These are phyloP conservation scores for Vanacampus margaritifer DNA, from an alignment of 2,113 vertebrate genomes.

Conservation along the genomic window DNA sequence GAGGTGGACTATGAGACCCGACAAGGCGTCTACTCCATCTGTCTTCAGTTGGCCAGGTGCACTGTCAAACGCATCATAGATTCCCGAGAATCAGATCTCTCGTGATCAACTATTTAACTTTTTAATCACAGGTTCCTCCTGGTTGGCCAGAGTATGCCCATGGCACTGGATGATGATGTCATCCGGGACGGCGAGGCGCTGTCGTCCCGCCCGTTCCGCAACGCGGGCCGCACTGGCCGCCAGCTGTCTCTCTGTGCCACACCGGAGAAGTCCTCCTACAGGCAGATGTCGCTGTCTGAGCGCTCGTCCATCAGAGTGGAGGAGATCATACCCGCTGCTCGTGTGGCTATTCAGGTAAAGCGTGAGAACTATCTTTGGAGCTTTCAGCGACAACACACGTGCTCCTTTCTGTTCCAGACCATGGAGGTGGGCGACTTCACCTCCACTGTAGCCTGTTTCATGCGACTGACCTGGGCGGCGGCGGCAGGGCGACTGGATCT, in stretches of 20 bases:
- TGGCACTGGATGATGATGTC: constrained; percentile 86
- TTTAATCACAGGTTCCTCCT: constrained; percentile 83
- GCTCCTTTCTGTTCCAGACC: constrained; percentile 71
- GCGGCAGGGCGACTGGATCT: constrained; percentile 93
- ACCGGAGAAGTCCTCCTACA: constrained; percentile 92
- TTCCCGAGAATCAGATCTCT: neutral
- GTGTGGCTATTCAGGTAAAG: constrained; percentile 92
- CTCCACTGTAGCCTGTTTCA: constrained; percentile 95
- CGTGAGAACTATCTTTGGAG: neutral
- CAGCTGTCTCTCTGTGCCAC: constrained; percentile 95
- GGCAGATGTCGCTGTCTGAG: constrained; percentile 93
- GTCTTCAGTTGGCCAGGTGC: constrained; percentile 93
- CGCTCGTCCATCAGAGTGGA: constrained; percentile 96
- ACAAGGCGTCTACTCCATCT: constrained; percentile 98
- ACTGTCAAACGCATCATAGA: neutral
- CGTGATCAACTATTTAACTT: neutral
- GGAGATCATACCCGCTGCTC: constrained; percentile 95
- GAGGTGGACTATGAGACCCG: constrained; percentile 98
- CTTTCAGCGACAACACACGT: neutral
- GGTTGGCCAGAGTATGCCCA: constrained; percentile 94
- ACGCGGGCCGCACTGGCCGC: constrained; percentile 79
- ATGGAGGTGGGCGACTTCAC: constrained; percentile 98
- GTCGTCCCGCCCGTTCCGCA: constrained; percentile 95
- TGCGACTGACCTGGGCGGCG: constrained; percentile 96
- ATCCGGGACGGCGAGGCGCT: constrained; percentile 88